Evolutionary conservation across 2,888 invertebrate species (phyloP), one percentile per base, ranked within the genome.

Genomic region (Scrobipalpa costella): DNA sequence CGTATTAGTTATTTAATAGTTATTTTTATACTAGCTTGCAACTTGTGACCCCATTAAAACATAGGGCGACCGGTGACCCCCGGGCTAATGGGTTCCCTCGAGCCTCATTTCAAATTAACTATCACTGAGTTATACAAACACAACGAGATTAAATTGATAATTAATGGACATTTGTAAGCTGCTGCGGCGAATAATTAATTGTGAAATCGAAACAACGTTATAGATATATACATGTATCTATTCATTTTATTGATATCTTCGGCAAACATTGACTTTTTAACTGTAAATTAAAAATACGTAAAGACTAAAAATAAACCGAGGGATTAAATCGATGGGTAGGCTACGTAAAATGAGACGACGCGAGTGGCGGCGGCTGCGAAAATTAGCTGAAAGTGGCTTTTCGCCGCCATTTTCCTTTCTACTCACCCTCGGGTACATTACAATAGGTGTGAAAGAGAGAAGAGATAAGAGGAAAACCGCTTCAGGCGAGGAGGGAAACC

Each of bases 351-450:
- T 74, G 80, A 80, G 79, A 77, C 79, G 77, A 75, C 77, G 77
- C 77, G 77, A 78, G 79, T 82, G 81, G 80, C 79, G 84, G 82
- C 84, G 78, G 63, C 64, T 64, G 72, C 75, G 82, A 84, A 89
- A 90, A 90, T 90, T 90, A 89, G 86, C 89, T 84, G 75, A 85
- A 86, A 90, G 88, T 87, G 84, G 84, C 87, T 86, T 86, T 83
- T 75, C 79, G 79, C 71, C 74, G 73, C 71, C 70, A 69, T 76
- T 71, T 64, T 72, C 79, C 66, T 67, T 67, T 67, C 81, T 78
- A 70, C 69, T 87, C 77, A 44, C 82, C 70, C 84, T 69, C 66
- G 67, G 65, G 63, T 61, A 52, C 63, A 44, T 61, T 59, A 47
- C 58, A 64, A 64, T 67, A 62, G 64, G 79, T 70, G 74, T 60